Percentiles rank a stretch among this genome's conserved stretches.
Conservation (phyloP, 2,888 invertebrate species). For the Stenodera caucasica region DNA sequence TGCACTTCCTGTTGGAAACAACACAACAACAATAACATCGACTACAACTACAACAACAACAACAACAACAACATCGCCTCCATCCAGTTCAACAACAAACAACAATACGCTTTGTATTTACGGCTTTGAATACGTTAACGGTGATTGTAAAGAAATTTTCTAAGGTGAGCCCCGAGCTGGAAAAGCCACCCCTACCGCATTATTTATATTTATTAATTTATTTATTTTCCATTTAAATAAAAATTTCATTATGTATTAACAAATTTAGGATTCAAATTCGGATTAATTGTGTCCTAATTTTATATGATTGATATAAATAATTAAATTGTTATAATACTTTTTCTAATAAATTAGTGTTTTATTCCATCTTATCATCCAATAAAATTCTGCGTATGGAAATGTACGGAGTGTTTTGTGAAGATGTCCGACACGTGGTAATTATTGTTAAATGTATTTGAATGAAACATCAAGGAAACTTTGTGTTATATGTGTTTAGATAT, state of each 20-base stretch:
- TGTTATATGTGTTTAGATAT: neutral
- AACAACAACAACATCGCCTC: slow-evolving; percentile 15
- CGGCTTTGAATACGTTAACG: slow-evolving; percentile 36
- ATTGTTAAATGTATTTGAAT: neutral
- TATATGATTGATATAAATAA: no score
- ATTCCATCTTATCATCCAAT: neutral
- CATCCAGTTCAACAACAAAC: slow-evolving; percentile 9
- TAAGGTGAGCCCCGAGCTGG: neutral
- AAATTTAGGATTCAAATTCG: no score
- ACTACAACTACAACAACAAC: slow-evolving; percentile 12
- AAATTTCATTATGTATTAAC: no score
- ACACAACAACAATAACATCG: neutral
- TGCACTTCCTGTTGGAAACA: slow-evolving; percentile 18
- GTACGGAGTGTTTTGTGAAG: neutral
- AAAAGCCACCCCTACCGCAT: neutral
- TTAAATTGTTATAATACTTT: neutral
- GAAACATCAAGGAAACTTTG: neutral
- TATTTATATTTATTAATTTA: slow-evolving; percentile 27
- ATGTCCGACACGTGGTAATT: neutral
- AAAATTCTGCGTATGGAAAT: slow-evolving; percentile 7
- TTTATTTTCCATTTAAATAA: slow-evolving; percentile 23
- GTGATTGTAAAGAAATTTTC: slow-evolving; percentile 36
- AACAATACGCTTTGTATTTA: slow-evolving; percentile 31
- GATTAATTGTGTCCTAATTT: no score
- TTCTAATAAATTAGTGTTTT: neutral